A percentile compares a stretch with the other conserved stretches of the same genome.
Conservation (phyloP, 2,797 vertebrate species). For the Crypturellus tataupa region DNA sequence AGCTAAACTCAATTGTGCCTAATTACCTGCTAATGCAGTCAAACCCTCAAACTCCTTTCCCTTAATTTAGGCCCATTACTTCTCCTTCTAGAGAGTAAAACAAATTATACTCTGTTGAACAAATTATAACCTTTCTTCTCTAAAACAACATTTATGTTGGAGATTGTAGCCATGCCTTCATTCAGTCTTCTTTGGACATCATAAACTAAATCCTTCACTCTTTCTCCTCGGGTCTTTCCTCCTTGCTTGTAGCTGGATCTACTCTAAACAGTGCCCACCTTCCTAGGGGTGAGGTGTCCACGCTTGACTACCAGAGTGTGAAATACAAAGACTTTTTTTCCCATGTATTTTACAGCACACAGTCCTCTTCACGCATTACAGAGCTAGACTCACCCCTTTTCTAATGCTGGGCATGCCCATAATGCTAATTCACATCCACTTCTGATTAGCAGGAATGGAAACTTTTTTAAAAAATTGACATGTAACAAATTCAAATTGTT, state of each 20-base stretch:
- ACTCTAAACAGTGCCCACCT: not conserved
- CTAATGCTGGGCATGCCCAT: not conserved
- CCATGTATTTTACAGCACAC: not conserved
- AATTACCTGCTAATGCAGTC: not conserved
- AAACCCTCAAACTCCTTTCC: not conserved
- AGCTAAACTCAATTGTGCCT: not conserved
- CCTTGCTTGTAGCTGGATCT: not conserved
- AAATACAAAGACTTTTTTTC: not conserved
- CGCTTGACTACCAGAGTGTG: not conserved
- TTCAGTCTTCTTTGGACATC: not conserved
- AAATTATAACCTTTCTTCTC: not conserved
- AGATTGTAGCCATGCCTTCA: not conserved
- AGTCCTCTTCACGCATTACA: not conserved
- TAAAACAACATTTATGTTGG: not conserved
- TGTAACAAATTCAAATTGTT: not conserved
- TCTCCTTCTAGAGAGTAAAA: slow-evolving; percentile 2
- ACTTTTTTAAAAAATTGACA: not conserved
- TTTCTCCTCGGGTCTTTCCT: not conserved
- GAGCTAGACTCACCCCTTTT: not conserved
- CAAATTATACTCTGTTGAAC: not conserved
- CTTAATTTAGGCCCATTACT: not conserved
- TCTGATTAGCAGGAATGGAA: not conserved
- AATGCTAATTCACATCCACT: not conserved
- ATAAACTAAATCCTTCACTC: not conserved
- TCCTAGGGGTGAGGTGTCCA: not conserved